phyloP scores from a whole-genome alignment of 2,113 vertebrate species.

The Sander lucioperca region DNA sequence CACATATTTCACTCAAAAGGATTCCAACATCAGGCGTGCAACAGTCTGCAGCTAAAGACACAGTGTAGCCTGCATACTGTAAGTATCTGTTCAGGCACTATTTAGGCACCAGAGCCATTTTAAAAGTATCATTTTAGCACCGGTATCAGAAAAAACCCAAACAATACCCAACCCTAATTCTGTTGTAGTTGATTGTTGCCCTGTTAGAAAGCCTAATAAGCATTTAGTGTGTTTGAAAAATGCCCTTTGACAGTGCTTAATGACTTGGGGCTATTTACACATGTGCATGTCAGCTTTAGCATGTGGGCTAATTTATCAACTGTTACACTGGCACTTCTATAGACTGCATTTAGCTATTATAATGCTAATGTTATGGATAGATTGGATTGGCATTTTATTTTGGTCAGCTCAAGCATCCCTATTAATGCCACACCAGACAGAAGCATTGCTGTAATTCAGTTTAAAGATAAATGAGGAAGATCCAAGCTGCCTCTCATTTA shows the following conservation, averaged over 20 bases:
- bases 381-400: slow-evolving; percentile 55
- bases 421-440: slow-evolving; percentile 9
- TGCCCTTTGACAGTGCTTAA: slow-evolving; percentile 46
- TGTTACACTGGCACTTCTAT: slow-evolving; percentile 43
- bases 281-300: slow-evolving; percentile 62
- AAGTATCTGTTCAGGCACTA: too few relatives aligned
- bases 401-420: slow-evolving; percentile 23
- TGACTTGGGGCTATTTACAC: slow-evolving; percentile 57
- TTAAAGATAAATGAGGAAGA: slow-evolving; percentile 57
- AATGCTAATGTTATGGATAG: slow-evolving; percentile 62
- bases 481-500: slow-evolving; percentile 47
- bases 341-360: slow-evolving; percentile 46
- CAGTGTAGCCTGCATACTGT: too few relatives aligned
- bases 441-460: slow-evolving; percentile 29
- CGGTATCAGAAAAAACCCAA: too few relatives aligned
- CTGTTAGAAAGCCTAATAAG: slow-evolving; percentile 45
- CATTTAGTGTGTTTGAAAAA: slow-evolving; percentile 58
- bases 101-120: too few relatives aligned
- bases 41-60: too few relatives aligned
- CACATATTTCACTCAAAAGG: too few relatives aligned
- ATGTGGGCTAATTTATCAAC: slow-evolving; percentile 67
- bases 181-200: slow-evolving; percentile 35
- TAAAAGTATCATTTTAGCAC: too few relatives aligned
- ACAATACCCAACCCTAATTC: neutral
- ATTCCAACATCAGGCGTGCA: too few relatives aligned